These are phyloP conservation scores for Bombus soroeensis DNA, from an alignment of 1,140 invertebrate species.

Conservation along the genomic window DNA sequence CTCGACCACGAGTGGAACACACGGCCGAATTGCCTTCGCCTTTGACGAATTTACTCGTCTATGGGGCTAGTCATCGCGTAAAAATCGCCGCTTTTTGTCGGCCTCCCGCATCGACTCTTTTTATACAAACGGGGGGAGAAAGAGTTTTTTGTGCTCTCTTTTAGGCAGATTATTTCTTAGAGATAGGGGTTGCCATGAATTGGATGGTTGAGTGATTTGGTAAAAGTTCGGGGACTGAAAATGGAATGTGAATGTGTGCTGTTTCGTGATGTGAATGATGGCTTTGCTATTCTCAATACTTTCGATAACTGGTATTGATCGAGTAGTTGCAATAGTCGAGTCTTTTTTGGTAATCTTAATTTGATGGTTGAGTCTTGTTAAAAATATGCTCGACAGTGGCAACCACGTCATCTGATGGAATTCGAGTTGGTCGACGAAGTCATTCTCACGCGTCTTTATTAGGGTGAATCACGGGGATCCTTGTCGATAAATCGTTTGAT, in stretches of 20 bases:
- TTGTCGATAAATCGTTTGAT: too few relatives aligned
- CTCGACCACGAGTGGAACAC: neutral
- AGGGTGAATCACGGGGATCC: too few relatives aligned
- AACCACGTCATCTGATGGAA: too few relatives aligned
- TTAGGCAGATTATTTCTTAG: neutral
- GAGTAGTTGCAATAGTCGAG: neutral
- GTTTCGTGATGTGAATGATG: neutral
- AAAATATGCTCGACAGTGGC: neutral
- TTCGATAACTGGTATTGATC: neutral
- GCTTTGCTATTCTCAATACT: neutral
- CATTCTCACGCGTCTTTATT: too few relatives aligned
- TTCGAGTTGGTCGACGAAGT: too few relatives aligned
- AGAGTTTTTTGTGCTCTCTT: neutral
- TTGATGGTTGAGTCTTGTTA: neutral
- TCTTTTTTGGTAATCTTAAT: neutral
- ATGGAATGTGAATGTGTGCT: neutral
- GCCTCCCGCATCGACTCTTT: neutral
- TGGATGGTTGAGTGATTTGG: neutral
- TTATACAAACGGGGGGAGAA: neutral
- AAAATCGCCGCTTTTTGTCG: neutral
- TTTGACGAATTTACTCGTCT: slow-evolving; percentile 5
- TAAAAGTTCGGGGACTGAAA: neutral
- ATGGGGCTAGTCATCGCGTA: neutral
- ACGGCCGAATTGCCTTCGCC: slow-evolving; percentile 5
- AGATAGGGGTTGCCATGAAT: neutral